Evolutionary conservation across 2,113 vertebrate species (phyloP).

Genomic region (Oryzias woworae): DNA sequence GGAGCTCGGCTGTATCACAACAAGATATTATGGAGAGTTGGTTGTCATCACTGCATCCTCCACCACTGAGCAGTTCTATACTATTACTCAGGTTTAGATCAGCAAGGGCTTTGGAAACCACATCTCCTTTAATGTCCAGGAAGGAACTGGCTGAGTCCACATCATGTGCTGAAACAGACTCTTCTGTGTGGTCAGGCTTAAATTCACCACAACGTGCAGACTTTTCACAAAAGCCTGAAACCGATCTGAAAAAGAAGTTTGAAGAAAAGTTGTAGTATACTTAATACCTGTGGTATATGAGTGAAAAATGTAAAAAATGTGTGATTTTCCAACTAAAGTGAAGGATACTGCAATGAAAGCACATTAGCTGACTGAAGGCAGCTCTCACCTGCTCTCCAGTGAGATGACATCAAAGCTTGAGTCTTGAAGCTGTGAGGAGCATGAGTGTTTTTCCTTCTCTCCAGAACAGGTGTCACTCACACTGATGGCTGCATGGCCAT

Average conservation of each 20-base stretch:
- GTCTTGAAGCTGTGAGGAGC: slow-evolving; percentile 41
- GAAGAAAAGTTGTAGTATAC: background rate
- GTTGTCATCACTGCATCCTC: slow-evolving; percentile 20
- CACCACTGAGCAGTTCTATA: slow-evolving; percentile 29
- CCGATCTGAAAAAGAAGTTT: slow-evolving; percentile 59
- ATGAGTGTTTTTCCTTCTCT: slow-evolving; percentile 18
- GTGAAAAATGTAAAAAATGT: background rate
- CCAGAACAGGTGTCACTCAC: background rate
- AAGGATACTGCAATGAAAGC: background rate
- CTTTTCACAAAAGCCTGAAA: slow-evolving; percentile 78
- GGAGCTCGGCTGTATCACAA: slow-evolving; percentile 59
- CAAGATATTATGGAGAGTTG: slow-evolving; percentile 54
- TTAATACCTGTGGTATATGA: background rate
- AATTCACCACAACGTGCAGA: slow-evolving; percentile 53
- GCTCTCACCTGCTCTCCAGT: slow-evolving; percentile 67
- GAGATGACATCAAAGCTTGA: slow-evolving; percentile 76
- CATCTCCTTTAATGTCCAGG: slow-evolving; percentile 72
- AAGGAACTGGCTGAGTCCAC: slow-evolving; percentile 69
- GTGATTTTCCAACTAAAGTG: background rate
- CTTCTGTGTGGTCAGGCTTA: slow-evolving; percentile 46
- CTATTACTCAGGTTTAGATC: slow-evolving; percentile 69
- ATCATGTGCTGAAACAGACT: slow-evolving; percentile 14
- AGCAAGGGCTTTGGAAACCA: slow-evolving; percentile 65
- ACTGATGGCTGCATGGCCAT: slow-evolving; percentile 29
- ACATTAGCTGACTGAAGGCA: background rate